Percentiles rank a stretch among this genome's conserved stretches.
Evolutionary conservation across 2,797 vertebrate genomes (phyloP).

Genomic region (Choloepus didactylus): DNA sequence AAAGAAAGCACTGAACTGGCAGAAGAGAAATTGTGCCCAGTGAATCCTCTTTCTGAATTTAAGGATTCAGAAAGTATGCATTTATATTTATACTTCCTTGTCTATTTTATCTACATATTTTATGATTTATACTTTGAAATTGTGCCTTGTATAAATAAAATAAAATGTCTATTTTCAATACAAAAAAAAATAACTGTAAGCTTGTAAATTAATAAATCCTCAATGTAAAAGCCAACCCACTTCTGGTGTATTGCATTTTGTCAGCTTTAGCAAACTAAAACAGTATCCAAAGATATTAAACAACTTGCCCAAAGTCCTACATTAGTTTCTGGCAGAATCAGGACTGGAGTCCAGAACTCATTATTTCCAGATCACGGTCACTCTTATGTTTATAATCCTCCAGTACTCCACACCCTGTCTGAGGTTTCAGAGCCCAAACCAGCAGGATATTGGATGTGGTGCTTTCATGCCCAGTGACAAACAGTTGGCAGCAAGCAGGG

Average conservation of each 20-base stretch:
- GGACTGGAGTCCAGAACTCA: background rate
- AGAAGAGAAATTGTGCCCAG: background rate
- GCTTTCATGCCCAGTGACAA: too few species aligned
- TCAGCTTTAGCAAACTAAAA: background rate
- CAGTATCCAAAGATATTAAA: background rate
- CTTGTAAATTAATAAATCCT: too few species aligned
- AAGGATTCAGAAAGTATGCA: background rate
- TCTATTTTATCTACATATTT: background rate
- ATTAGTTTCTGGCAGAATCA: background rate
- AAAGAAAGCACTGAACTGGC: background rate
- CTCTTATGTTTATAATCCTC: background rate
- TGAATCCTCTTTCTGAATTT: background rate
- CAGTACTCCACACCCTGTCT: background rate
- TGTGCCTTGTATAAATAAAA: slow-evolving; percentile 70
- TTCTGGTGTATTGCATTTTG: too few species aligned
- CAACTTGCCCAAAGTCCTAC: background rate
- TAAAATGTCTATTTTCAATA: slow-evolving; percentile 79
- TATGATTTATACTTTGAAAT: slow-evolving; percentile 67
- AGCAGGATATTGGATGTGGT: background rate
- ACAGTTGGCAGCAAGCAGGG: background rate
- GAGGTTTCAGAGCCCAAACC: background rate
- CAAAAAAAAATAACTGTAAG: background rate
- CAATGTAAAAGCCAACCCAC: too few species aligned
- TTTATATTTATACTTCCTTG: slow-evolving; percentile 71
- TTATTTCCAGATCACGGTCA: background rate